These are phyloP conservation scores for Natrix natrix DNA, from an alignment of 2,797 vertebrate species.

Conservation along the genomic window DNA sequence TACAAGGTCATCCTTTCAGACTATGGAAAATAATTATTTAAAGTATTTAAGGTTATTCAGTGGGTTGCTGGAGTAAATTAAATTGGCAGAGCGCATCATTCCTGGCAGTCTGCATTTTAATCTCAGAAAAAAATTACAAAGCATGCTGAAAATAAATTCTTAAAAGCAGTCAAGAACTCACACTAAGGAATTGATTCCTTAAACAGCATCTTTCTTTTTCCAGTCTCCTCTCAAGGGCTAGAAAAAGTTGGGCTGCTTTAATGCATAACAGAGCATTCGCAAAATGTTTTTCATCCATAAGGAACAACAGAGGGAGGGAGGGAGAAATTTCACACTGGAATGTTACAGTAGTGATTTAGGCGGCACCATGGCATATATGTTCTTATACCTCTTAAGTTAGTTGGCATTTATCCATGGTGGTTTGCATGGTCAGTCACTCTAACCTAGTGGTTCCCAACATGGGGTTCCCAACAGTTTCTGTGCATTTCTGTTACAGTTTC, in stretches of 20 bases:
- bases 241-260: not conserved
- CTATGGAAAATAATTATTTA: not conserved
- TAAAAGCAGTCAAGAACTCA: not conserved
- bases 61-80: constrained; percentile 30
- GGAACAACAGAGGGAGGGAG: not conserved
- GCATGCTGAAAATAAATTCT: constrained; percentile 44
- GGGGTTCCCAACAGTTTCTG: not conserved
- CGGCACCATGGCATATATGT: no score
- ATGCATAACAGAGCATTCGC: not conserved
- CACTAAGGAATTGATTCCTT: not conserved
- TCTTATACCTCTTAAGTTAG: not conserved
- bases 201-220: not conserved
- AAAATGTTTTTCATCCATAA: not conserved
- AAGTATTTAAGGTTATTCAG: constrained; percentile 20
- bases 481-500: not conserved
- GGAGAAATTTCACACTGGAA: not conserved
- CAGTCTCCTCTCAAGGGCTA: not conserved
- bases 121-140: constrained; percentile 25
- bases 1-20: not conserved
- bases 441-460: not conserved
- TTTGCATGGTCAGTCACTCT: not conserved
- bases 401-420: not conserved
- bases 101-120: not conserved
- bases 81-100: constrained; percentile 26
- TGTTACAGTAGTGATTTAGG: not conserved